Percentiles rank a stretch among this genome's conserved stretches.
phyloP scores from a whole-genome alignment of 2,888 invertebrate species.

The Pollenia griseotomentosa region DNA sequence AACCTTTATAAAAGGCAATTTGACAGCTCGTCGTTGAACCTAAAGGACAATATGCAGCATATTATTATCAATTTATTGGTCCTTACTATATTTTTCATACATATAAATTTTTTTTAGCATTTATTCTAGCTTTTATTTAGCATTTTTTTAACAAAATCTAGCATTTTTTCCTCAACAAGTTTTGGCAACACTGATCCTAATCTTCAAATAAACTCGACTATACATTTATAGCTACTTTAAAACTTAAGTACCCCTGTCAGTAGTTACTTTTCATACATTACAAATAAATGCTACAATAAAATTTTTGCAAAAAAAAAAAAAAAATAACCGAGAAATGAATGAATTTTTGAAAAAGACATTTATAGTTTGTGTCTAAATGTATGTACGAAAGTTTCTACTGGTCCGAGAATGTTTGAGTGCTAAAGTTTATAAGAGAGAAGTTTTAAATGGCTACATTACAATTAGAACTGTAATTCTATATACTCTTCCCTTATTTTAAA shows the following conservation, averaged over 20 bases:
- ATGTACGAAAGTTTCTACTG: not conserved
- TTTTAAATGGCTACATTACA: constrained; percentile 65
- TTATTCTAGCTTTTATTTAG: too few species aligned
- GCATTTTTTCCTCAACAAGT: too few species aligned
- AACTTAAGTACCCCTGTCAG: constrained; percentile 51
- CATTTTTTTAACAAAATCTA: too few species aligned
- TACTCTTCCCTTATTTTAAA: constrained; percentile 25
- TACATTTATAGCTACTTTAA: not conserved
- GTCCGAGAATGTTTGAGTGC: not conserved
- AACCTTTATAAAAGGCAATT: too few species aligned
- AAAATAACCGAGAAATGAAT: not conserved
- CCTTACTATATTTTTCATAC: too few species aligned
- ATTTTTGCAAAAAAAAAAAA: constrained; percentile 36
- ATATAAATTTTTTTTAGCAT: too few species aligned
- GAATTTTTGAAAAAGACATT: constrained; percentile 23
- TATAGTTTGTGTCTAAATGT: not conserved
- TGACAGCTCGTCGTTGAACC: too few species aligned
- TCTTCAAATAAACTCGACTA: not conserved
- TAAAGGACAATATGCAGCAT: too few species aligned
- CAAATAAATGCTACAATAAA: constrained; percentile 50
- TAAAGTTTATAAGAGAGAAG: constrained; percentile 46
- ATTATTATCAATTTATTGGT: too few species aligned
- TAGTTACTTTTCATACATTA: constrained; percentile 58
- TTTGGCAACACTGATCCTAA: too few species aligned
- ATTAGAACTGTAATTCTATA: constrained; percentile 61